Conservation (phyloP, 2,797 vertebrate species). For the Pangasius macronema region DNA sequence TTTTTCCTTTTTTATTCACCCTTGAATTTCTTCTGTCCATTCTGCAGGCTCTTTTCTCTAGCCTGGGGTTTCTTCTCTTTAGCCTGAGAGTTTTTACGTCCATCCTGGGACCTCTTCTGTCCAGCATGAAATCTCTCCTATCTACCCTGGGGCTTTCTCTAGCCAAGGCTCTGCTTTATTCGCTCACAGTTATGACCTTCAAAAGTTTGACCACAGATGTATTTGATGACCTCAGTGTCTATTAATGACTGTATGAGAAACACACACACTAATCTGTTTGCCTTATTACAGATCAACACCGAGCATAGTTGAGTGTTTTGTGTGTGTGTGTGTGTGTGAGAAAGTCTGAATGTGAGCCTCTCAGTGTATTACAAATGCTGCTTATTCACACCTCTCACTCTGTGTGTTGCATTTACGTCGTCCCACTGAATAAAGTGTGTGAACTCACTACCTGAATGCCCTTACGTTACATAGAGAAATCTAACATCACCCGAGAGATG, state of each 20-base stretch:
- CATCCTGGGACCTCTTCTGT: not conserved
- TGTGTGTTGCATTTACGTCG: not conserved
- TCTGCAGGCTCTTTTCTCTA: not conserved
- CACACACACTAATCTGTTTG: not conserved
- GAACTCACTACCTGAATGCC: not conserved
- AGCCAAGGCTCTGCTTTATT: not conserved
- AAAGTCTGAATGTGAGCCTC: not conserved
- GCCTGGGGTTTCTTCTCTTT: not conserved
- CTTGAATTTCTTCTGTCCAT: not conserved
- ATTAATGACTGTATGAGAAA: not conserved
- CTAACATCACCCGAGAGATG: constrained; percentile 1
- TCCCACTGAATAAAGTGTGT: not conserved
- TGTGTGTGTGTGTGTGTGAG: constrained; percentile 7
- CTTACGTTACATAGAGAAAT: not conserved
- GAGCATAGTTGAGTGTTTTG: not conserved
- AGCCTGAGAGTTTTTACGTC: not conserved
- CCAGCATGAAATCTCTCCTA: not conserved
- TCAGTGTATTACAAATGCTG: not conserved
- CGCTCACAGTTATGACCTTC: not conserved
- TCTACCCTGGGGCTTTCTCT: not conserved
- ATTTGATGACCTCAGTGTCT: not conserved
- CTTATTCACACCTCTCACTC: not conserved
- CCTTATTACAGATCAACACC: not conserved
- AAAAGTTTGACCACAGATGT: not conserved
- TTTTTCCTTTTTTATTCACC: constrained; percentile 1